Evolutionary conservation across 2,888 invertebrate genomes (phyloP).

Genomic region (Callinectes sapidus): DNA sequence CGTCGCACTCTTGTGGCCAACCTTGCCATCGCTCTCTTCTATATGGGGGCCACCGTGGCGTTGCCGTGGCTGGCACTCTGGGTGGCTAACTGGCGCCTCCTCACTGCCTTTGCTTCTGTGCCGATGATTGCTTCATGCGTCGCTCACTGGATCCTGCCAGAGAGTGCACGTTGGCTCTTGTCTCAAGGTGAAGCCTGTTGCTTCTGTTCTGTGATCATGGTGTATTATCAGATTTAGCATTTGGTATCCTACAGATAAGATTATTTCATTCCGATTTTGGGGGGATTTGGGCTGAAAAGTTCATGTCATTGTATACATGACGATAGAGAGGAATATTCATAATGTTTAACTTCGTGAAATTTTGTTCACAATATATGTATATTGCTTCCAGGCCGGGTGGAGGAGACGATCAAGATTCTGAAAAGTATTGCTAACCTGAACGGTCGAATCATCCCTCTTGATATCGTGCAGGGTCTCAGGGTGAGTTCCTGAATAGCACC

Average conservation of each 20-base stretch:
- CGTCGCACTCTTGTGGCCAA: slow-evolving; percentile 84
- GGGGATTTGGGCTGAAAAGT: background rate
- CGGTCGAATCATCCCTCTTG: slow-evolving; percentile 79
- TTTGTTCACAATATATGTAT: background rate
- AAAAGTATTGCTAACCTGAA: slow-evolving; percentile 81
- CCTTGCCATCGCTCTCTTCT: slow-evolving; percentile 87
- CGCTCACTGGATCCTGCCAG: slow-evolving; percentile 74
- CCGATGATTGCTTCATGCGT: slow-evolving; percentile 81
- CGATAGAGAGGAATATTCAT: no score
- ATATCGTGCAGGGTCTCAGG: slow-evolving; percentile 80
- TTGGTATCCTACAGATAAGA: background rate
- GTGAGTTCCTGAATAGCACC: slow-evolving; percentile 73
- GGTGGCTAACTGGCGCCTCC: slow-evolving; percentile 86
- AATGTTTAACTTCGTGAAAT: no score
- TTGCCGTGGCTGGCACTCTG: slow-evolving; percentile 87
- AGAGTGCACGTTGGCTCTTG: slow-evolving; percentile 76
- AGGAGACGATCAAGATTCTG: slow-evolving; percentile 82
- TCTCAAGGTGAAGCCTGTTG: slow-evolving; percentile 59
- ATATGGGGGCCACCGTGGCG: slow-evolving; percentile 88
- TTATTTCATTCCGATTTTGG: background rate
- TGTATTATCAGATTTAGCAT: slow-evolving; percentile 34
- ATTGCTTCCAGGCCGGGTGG: slow-evolving; percentile 77
- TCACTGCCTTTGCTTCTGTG: slow-evolving; percentile 85
- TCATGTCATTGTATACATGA: no score
- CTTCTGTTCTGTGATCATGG: slow-evolving; percentile 80